A percentile compares a stretch with the other conserved stretches of the same genome.
Conservation (phyloP, 2,888 invertebrate species). For the Phyllotreta striolata region DNA sequence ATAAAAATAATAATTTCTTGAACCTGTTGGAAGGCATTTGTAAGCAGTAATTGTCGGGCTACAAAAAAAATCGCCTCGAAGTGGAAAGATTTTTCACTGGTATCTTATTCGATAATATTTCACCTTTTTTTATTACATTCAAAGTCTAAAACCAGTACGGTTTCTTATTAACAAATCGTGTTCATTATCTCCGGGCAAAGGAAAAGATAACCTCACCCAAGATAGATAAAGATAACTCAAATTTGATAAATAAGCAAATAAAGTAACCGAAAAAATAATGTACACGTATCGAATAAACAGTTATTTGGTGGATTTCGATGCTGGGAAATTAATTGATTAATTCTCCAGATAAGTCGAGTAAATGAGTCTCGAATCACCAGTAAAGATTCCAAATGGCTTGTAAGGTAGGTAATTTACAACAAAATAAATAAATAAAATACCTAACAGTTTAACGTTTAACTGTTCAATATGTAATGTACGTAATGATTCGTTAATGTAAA, state of each 20-base stretch:
- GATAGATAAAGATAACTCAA: constrained; percentile 27
- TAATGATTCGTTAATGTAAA: too few relatives aligned
- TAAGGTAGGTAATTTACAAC: too few relatives aligned
- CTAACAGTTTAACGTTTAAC: too few relatives aligned
- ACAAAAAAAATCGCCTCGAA: background rate
- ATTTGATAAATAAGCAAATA: constrained; percentile 23
- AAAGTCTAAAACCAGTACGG: background rate
- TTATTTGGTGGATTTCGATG: background rate
- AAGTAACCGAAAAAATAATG: constrained; percentile 10
- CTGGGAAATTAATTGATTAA: constrained; percentile 4
- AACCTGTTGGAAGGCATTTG: too few relatives aligned
- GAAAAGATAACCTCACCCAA: constrained; percentile 27
- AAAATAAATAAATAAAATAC: too few relatives aligned
- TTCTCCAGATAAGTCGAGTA: background rate
- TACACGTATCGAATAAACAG: background rate
- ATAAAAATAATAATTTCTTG: too few relatives aligned
- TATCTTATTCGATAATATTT: constrained; percentile 5
- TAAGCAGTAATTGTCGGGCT: background rate
- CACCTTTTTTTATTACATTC: constrained; percentile 15
- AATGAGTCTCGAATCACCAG: too few relatives aligned
- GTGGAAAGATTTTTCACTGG: constrained; percentile 14
- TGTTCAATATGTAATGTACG: too few relatives aligned
- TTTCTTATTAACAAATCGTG: constrained; percentile 6
- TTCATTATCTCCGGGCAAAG: constrained; percentile 29
- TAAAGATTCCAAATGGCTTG: too few relatives aligned